Evolutionary conservation across 2,797 vertebrate species (phyloP).

Genomic region (Arremon brunneinucha): DNA sequence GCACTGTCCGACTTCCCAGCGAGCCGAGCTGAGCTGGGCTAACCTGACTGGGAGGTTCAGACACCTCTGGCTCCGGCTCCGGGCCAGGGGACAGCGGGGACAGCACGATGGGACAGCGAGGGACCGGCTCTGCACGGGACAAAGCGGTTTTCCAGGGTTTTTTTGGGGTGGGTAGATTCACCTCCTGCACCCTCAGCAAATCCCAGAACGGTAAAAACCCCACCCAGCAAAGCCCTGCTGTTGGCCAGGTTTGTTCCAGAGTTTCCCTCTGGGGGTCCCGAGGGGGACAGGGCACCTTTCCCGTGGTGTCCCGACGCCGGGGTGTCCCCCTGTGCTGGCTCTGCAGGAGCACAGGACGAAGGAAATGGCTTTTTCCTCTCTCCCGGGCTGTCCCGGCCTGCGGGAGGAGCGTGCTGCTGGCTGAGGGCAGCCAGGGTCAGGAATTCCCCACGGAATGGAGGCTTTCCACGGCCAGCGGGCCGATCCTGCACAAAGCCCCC

Average conservation of each 20-base stretch:
- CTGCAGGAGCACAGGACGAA: background rate
- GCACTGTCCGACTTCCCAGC: conserved; percentile 37
- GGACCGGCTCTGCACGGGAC: too few relatives aligned
- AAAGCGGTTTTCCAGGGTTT: accelerated
- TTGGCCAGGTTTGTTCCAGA: too few relatives aligned
- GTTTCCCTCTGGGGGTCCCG: too few relatives aligned
- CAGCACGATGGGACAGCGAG: background rate
- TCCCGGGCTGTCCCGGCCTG: background rate
- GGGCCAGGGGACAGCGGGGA: background rate
- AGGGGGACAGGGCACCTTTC: background rate
- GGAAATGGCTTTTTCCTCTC: background rate
- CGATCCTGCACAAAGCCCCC: background rate
- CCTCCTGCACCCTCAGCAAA: background rate
- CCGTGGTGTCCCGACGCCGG: accelerated
- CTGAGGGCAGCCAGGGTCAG: background rate
- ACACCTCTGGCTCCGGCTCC: background rate
- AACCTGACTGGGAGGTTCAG: background rate
- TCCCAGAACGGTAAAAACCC: background rate
- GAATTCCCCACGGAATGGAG: accelerated
- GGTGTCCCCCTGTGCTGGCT: background rate
- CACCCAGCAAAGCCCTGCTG: background rate
- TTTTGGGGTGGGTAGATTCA: background rate
- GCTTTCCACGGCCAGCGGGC: accelerated
- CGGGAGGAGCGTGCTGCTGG: background rate
- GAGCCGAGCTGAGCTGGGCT: background rate